These are phyloP conservation scores for crab-eating macaque (Macaca fascicularis) DNA, from an alignment of 2,113 vertebrate species.

Conservation along the genomic window T2T-MFA8v1.1 NC_088377.1:102877501-102878000, in stretches of 20 bases:
- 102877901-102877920: not conserved
- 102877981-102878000: not conserved
- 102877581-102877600: no score
- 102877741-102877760: not conserved
- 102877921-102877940: not conserved
- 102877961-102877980: not conserved
- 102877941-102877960: not conserved
- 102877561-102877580: no score
- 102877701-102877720: not conserved
- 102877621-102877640: not conserved
- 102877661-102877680: not conserved
- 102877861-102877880: conserved; percentile 39
- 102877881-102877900: not conserved
- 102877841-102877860: not conserved
- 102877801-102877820: not conserved
- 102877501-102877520: no score
- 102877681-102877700: not conserved
- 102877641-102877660: not conserved
- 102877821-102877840: not conserved
- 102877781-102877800: not conserved
- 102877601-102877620: no score
- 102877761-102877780: not conserved
- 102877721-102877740: not conserved
- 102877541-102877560: no score
- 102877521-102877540: no score